Evolutionary conservation across 2,888 invertebrate genomes (phyloP).

Genomic region (Ganaspis brasiliensis): DNA sequence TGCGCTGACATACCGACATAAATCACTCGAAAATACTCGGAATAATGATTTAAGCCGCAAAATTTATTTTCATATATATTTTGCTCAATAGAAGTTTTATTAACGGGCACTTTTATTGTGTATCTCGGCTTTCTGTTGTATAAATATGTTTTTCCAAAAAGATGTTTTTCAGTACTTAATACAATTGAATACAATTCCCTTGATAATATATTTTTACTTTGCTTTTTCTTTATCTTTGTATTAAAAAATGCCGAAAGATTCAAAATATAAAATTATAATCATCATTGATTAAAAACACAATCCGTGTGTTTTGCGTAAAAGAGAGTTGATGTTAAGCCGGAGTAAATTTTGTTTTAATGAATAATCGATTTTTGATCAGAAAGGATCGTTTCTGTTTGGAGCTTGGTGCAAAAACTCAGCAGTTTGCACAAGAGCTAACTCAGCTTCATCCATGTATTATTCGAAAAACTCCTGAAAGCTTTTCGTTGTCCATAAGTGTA

Average conservation of each 20-base stretch:
- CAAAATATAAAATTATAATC: no score
- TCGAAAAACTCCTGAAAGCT: conserved; percentile 75
- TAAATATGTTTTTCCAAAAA: no score
- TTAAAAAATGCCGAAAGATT: no score
- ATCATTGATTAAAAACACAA: no score
- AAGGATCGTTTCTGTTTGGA: conserved; percentile 53
- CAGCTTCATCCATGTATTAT: conserved; percentile 75
- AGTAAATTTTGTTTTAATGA: conserved; percentile 23
- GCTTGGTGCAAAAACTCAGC: conserved; percentile 52
- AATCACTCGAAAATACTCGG: not conserved
- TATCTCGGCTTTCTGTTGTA: no score
- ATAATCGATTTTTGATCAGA: conserved; percentile 40
- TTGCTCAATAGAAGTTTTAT: not conserved
- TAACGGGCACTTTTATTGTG: not conserved
- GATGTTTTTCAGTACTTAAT: no score
- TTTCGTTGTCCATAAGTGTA: conserved; percentile 75
- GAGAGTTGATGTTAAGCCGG: not conserved
- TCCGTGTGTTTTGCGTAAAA: no score
- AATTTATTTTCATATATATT: not conserved
- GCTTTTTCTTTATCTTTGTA: no score
- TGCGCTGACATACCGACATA: not conserved
- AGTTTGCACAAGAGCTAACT: conserved; percentile 47
- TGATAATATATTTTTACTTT: no score
- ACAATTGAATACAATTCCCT: no score
- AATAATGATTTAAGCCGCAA: not conserved